phyloP scores from a whole-genome alignment of 92 coral and sea anemone species.

The Actinernus sp. region DNA sequence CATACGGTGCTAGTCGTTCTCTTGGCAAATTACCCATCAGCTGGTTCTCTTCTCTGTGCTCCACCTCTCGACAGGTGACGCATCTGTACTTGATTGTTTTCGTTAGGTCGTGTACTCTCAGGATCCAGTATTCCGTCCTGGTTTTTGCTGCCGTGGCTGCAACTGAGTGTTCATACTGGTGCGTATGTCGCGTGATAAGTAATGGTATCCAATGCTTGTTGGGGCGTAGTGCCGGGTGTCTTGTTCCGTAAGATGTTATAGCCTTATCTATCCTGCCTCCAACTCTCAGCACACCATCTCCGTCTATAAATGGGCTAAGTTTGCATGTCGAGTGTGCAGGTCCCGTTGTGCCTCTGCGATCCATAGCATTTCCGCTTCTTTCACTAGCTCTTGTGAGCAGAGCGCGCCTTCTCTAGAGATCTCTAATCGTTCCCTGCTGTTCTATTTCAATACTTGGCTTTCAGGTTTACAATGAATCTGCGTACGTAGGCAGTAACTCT shows the following conservation, averaged over 20 bases:
- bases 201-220: conserved; percentile 38
- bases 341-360: conserved; percentile 33
- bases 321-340: conserved; percentile 12
- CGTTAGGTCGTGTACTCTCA: conserved; percentile 49
- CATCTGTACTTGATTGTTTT: conserved; percentile 40
- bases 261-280: conserved; percentile 57
- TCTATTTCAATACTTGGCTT: too few relatives aligned
- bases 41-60: conserved; percentile 33
- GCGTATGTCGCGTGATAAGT: conserved; percentile 27
- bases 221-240: conserved; percentile 48
- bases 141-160: conserved; percentile 56
- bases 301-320: conserved; percentile 48
- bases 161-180: conserved; percentile 32
- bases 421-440: too few relatives aligned
- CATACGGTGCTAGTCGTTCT: conserved; percentile 42
- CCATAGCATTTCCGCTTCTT: conserved; percentile 18
- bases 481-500: too few relatives aligned
- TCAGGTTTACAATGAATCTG: too few relatives aligned
- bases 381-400: too few relatives aligned
- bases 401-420: conserved; percentile 27
- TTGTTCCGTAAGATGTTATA: conserved; percentile 15
- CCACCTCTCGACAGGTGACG: conserved; percentile 36
- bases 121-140: conserved; percentile 51
- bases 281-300: conserved; percentile 30
- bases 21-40: conserved; percentile 44